Conservation (phyloP, 2,113 vertebrate genomes). For the Apeltes quadracus region DNA sequence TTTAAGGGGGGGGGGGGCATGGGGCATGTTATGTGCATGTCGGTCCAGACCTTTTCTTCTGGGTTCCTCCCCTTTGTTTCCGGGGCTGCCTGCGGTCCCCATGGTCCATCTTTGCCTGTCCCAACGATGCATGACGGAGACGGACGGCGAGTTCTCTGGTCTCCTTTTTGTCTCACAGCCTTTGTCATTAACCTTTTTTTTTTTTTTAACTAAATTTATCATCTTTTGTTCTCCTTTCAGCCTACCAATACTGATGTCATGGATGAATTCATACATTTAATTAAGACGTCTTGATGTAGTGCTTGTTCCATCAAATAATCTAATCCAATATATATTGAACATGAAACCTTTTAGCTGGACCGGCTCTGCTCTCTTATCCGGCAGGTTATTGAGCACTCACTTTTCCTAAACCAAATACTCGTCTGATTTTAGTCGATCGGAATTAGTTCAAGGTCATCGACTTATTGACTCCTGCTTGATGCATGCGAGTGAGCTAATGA, state of each 20-base stretch:
- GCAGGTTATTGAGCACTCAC: conserved; percentile 23
- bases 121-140: conserved; percentile 71
- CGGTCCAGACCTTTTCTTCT: conserved; percentile 47
- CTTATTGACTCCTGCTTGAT: too few species aligned
- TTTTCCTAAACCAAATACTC: conserved; percentile 34
- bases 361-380: background rate
- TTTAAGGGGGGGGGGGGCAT: background rate
- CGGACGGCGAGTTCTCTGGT: conserved; percentile 33
- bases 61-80: conserved; percentile 36
- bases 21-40: conserved; percentile 72
- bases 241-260: conserved; percentile 34
- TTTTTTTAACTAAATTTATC: conserved; percentile 39
- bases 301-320: background rate
- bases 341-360: background rate
- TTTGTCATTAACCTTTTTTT: conserved; percentile 43
- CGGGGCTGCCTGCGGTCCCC: conserved; percentile 44
- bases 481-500: conserved; percentile 23
- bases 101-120: conserved; percentile 56
- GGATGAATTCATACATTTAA: conserved; percentile 25
- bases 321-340: background rate
- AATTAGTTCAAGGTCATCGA: conserved; percentile 35
- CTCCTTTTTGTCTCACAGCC: conserved; percentile 50
- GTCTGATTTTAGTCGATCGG: conserved; percentile 34
- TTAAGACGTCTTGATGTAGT: conserved; percentile 12
- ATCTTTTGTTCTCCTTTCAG: conserved; percentile 63